Percentiles rank a stretch among this genome's conserved stretches.
Evolutionary conservation across 2,888 invertebrate genomes (phyloP).

Genomic region (Chymomyza fuscimana): DNA sequence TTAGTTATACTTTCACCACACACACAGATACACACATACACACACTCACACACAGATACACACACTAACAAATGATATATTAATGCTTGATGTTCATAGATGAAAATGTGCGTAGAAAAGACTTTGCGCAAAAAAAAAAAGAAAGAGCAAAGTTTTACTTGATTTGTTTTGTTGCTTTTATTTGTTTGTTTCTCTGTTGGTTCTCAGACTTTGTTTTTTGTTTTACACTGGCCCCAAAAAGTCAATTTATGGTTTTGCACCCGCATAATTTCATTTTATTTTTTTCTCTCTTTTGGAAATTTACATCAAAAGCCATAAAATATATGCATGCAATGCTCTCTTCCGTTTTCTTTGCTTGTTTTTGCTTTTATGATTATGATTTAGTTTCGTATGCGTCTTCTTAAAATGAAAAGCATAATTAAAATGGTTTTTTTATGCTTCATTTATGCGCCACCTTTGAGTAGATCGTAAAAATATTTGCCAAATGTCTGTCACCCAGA

Average conservation of each 20-base stretch:
- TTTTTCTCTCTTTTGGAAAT: conserved; percentile 13
- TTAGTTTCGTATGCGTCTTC: conserved; percentile 22
- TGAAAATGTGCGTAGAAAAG: background rate
- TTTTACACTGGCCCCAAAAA: conserved; percentile 39
- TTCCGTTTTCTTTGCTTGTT: conserved; percentile 23
- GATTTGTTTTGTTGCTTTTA: conserved; percentile 6
- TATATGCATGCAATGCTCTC: conserved; percentile 18
- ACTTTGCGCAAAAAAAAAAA: background rate
- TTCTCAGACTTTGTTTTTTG: conserved; percentile 28
- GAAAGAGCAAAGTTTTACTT: background rate
- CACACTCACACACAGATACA: conserved; percentile 16
- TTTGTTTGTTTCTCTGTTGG: conserved; percentile 33
- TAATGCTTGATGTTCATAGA: background rate
- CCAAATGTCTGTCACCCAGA: too few relatives aligned
- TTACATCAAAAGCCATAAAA: conserved; percentile 30
- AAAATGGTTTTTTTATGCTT: conserved; percentile 19
- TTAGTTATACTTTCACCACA: background rate
- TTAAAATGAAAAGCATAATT: conserved; percentile 48
- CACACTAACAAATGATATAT: conserved; percentile 16
- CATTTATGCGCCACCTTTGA: conserved; percentile 6
- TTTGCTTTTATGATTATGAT: conserved; percentile 34
- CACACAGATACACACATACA: conserved; percentile 7
- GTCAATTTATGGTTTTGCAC: conserved; percentile 62
- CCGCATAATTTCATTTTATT: conserved; percentile 61
- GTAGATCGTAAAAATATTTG: conserved; percentile 1